A percentile compares a stretch with the other conserved stretches of the same genome.
Evolutionary conservation across 2,113 vertebrate genomes (phyloP).

Genomic region (Gymnobelideus leadbeateri): DNA sequence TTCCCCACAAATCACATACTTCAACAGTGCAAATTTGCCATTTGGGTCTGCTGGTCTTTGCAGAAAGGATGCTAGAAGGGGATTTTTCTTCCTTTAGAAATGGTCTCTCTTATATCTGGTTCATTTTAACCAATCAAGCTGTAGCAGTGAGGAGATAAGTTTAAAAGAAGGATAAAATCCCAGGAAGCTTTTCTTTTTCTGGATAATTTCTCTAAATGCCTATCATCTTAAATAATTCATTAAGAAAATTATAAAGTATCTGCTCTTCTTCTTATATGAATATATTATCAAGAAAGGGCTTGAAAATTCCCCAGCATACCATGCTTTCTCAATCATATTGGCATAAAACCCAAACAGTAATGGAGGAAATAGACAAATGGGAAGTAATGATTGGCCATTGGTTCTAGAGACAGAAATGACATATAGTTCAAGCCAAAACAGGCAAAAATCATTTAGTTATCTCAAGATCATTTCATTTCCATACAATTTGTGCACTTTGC

Average conservation of each 20-base stretch:
- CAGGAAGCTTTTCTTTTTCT: slow-evolving; percentile 26
- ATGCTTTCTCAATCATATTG: slow-evolving; percentile 4
- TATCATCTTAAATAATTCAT: slow-evolving; percentile 36
- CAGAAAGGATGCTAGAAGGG: neutral
- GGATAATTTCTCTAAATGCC: slow-evolving; percentile 20
- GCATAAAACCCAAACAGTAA: neutral
- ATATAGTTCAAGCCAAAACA: neutral
- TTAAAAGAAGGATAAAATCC: neutral
- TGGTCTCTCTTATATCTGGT: neutral
- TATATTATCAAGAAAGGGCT: slow-evolving; percentile 4
- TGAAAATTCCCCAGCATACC: neutral
- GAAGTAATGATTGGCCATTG: neutral
- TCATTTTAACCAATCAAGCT: neutral
- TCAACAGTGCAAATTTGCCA: neutral
- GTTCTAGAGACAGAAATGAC: neutral
- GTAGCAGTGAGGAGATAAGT: slow-evolving; percentile 5
- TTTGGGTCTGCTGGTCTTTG: neutral
- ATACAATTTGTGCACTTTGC: neutral
- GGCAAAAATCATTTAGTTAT: neutral
- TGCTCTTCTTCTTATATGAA: slow-evolving; percentile 12
- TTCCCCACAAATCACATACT: neutral
- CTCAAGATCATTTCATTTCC: neutral
- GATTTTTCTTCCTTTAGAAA: slow-evolving; percentile 7
- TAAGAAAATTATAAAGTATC: neutral
- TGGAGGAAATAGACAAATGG: neutral